Percentiles rank a stretch among this genome's conserved stretches.
Conservation (phyloP, 2,888 invertebrate genomes). For the Venusia cambrica region DNA sequence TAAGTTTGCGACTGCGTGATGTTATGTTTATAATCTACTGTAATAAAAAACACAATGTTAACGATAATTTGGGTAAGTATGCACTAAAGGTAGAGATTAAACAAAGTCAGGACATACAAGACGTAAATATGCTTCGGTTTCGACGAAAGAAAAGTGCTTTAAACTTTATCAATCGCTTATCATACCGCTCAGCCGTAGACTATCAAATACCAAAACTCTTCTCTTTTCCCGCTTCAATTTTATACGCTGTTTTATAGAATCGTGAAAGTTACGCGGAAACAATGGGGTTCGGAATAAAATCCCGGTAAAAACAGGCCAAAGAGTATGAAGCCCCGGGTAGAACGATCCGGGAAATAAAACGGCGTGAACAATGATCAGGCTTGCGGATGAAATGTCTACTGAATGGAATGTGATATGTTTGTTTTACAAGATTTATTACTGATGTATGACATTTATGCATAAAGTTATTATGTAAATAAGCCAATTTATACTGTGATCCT, state of each 20-base stretch:
- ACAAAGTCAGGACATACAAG: no score
- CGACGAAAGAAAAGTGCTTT: slow-evolving; percentile 7
- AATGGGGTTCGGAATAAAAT: slow-evolving; percentile 38
- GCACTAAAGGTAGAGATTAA: no score
- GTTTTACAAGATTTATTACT: no score
- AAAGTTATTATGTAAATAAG: no score
- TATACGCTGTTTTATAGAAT: slow-evolving; percentile 44
- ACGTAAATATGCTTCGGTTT: no score
- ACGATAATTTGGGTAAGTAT: no score
- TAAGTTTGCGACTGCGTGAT: no score
- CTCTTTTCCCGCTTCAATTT: slow-evolving; percentile 31
- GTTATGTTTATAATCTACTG: no score
- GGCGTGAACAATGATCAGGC: slow-evolving; percentile 38
- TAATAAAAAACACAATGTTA: no score
- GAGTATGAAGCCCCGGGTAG: slow-evolving; percentile 3
- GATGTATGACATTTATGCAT: slow-evolving; percentile 5
- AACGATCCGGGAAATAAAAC: slow-evolving; percentile 3
- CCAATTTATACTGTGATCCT: no score
- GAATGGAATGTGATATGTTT: slow-evolving; percentile 1
- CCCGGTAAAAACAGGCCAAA: slow-evolving; percentile 34
- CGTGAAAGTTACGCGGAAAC: slow-evolving; percentile 44
- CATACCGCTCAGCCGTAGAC: slow-evolving; percentile 11
- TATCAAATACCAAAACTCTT: slow-evolving; percentile 18
- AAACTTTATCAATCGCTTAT: slow-evolving; percentile 11
- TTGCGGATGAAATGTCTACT: slow-evolving; percentile 28